Base-by-base conservation (phyloP, 2,113 vertebrate species). In the Mesitornis unicolor region DNA sequence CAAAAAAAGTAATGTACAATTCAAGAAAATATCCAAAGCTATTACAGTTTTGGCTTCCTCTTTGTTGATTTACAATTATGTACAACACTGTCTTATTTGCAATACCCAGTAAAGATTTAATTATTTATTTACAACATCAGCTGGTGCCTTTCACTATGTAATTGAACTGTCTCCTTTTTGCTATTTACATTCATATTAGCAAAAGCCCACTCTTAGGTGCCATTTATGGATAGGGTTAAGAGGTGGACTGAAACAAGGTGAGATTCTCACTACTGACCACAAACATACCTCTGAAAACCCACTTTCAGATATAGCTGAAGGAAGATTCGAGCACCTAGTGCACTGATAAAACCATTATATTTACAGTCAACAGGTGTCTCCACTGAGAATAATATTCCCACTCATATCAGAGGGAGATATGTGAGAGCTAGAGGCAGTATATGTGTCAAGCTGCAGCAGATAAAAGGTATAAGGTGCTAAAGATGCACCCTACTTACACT, bases 51-150 rank as follows among this genome's bases (percentile, higher is more conserved):
- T 87, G 53, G 25, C 76, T 96, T 96, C 26, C 24, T 76, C 25
- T 93, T 56, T 54, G 33, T 25, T 94, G 25, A 89, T 93, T 95
- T 95, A 68, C 64, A 97, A 4, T 68, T 95, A 91, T 65, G 82
- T 95, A 93, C 57, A 70, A 36, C 77, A 53, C 67, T n/a, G 16
- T 84, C 50, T 77, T 51, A 84, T 73, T 60, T 86, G 40, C 38
- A 95, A 79, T 92, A 67, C 16, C 22, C 35, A 79, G 45, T 56
- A 79, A 48, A 74, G 70, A 76, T 83, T 87, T 85, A 57, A 82
- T 95, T 29, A 33, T 79, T 88, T 91, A 54, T 90, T 96, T 95
- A 96, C 77, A 69, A 13, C 29, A 63, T 94, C 56, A 76, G 43
- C 87, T 93, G 43, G 13, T 95, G 45, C 29, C 38, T 95, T 94